Evolutionary conservation across 2,113 vertebrate species (phyloP).

Genomic region (Gymnorhina tibicen): DNA sequence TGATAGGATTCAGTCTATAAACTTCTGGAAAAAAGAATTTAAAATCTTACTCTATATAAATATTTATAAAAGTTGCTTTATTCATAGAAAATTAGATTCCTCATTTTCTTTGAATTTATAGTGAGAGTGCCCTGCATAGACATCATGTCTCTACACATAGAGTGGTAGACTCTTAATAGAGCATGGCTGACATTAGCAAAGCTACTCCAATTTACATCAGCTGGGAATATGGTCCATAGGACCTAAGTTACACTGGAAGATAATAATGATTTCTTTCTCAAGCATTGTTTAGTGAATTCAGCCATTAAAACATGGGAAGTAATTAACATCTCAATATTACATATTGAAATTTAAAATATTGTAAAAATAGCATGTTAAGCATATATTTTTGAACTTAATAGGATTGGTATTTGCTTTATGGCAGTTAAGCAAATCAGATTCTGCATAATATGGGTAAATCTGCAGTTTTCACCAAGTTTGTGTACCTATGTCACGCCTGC

Average conservation of each 20-base stretch:
- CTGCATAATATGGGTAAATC: not conserved
- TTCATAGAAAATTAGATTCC: constrained; percentile 19
- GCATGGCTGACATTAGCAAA: not conserved
- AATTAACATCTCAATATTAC: constrained; percentile 67
- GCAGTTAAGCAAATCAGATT: not conserved
- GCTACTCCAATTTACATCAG: not conserved
- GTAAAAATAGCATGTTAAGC: not conserved
- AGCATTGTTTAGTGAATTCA: constrained; percentile 21
- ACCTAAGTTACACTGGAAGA: constrained; percentile 2
- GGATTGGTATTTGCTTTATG: not conserved
- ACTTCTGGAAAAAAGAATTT: not conserved
- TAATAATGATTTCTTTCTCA: not conserved
- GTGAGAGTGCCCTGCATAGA: not conserved
- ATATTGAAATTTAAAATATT: constrained; percentile 55
- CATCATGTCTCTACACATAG: not conserved
- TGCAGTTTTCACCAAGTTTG: not conserved
- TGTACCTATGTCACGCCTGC: not conserved
- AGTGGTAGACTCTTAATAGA: not conserved
- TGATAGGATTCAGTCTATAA: not conserved
- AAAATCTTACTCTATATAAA: constrained; percentile 21
- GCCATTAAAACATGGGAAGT: constrained; percentile 72
- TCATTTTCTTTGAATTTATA: not conserved
- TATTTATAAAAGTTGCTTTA: constrained; percentile 13
- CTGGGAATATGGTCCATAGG: constrained; percentile 42
- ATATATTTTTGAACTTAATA: constrained; percentile 10